Evolutionary conservation across 1,140 invertebrate species (phyloP).

Genomic region (Anthonomus grandis): DNA sequence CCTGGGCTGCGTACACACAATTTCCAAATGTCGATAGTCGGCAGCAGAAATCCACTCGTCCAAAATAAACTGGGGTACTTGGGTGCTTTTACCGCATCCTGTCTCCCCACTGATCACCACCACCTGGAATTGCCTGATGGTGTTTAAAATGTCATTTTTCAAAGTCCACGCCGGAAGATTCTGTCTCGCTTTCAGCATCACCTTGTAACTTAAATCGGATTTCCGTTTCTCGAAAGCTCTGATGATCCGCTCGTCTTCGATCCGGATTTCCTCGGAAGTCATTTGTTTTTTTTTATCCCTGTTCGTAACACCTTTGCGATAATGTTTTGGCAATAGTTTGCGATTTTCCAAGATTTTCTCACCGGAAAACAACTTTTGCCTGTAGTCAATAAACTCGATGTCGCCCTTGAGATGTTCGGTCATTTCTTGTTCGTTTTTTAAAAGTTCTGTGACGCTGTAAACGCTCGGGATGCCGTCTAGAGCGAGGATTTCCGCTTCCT

Average conservation of each 20-base stretch:
- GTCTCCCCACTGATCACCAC: slow-evolving; percentile 82
- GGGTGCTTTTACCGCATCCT: slow-evolving; percentile 86
- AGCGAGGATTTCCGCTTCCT: slow-evolving; percentile 62
- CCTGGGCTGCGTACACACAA: slow-evolving; percentile 90
- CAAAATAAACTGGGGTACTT: slow-evolving; percentile 89
- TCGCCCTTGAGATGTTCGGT: slow-evolving; percentile 56
- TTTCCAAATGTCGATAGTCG: slow-evolving; percentile 62
- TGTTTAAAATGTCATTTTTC: slow-evolving; percentile 61
- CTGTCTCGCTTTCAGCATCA: slow-evolving; percentile 59
- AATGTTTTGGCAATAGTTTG: slow-evolving; percentile 54
- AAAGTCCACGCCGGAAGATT: slow-evolving; percentile 67
- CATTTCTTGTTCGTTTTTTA: slow-evolving; percentile 67
- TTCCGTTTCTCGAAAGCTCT: slow-evolving; percentile 58
- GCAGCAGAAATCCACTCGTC: slow-evolving; percentile 67
- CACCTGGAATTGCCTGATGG: slow-evolving; percentile 63
- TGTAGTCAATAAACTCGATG: slow-evolving; percentile 54
- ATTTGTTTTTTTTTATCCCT: slow-evolving; percentile 52
- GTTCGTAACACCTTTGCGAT: slow-evolving; percentile 56
- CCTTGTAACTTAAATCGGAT: slow-evolving; percentile 58
- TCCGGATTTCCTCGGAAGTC: slow-evolving; percentile 53
- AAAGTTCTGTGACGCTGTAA: slow-evolving; percentile 64
- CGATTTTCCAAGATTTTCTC: slow-evolving; percentile 40
- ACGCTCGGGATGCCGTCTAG: slow-evolving; percentile 63
- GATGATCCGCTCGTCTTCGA: slow-evolving; percentile 60
- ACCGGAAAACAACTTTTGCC: slow-evolving; percentile 39